Evolutionary conservation across 2,888 invertebrate species (phyloP).

Genomic region (Brassicogethes aeneus): DNA sequence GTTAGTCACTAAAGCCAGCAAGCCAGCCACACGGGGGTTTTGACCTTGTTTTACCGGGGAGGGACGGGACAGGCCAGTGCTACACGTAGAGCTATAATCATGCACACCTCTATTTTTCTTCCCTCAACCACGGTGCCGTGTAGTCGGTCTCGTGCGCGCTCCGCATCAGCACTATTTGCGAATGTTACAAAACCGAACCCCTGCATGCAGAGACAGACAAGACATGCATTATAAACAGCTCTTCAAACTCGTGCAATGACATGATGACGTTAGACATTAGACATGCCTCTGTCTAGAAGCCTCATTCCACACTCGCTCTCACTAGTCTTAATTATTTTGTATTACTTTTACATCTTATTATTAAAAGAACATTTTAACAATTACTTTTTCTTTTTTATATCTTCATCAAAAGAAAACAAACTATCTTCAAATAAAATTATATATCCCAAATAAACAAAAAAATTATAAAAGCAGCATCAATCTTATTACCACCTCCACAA

Average conservation of each 20-base stretch:
- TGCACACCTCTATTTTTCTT: constrained; percentile 99
- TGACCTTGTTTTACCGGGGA: constrained; percentile 44
- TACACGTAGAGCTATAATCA: constrained; percentile 60
- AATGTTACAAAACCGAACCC: constrained; percentile 99
- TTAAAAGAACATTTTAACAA: too few relatives aligned
- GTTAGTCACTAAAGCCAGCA: constrained; percentile 44
- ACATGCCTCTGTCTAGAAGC: constrained; percentile 37
- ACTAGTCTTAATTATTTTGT: too few relatives aligned
- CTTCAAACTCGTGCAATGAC: constrained; percentile 69
- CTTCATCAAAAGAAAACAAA: too few relatives aligned
- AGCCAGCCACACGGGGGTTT: constrained; percentile 44
- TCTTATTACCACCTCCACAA: too few relatives aligned
- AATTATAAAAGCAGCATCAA: too few relatives aligned
- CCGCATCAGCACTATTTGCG: constrained; percentile 99
- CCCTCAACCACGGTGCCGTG: constrained; percentile 99
- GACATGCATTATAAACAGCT: constrained; percentile 84
- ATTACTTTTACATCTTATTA: too few relatives aligned
- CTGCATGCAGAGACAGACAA: constrained; percentile 96
- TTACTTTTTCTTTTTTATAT: too few relatives aligned
- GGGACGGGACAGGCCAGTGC: constrained; percentile 46
- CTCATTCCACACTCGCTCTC: constrained; percentile 40
- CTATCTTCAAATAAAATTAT: too few relatives aligned
- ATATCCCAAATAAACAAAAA: too few relatives aligned
- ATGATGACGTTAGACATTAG: constrained; percentile 45
- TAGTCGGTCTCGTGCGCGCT: constrained; percentile 99